phyloP scores from a whole-genome alignment of 2,888 invertebrate species.

The Agonopterix subpropinquella region DNA sequence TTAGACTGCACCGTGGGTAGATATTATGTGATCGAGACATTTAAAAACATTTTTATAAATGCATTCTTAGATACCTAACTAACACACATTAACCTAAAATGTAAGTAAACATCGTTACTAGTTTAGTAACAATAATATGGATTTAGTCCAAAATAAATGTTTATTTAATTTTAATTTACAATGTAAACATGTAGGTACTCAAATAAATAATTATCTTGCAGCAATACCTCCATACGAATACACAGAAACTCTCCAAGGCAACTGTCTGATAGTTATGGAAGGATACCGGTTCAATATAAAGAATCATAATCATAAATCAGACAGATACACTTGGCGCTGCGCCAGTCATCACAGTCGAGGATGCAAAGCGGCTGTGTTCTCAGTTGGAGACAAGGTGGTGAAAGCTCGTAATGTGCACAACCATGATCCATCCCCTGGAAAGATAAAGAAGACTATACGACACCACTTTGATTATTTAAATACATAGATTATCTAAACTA shows the following conservation, averaged over 20 bases:
- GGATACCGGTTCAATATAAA: conserved; percentile 23
- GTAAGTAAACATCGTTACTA: no score
- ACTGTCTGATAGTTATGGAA: conserved; percentile 17
- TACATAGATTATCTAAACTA: neutral
- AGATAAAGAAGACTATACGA: neutral
- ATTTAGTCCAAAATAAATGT: no score
- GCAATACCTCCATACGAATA: conserved; percentile 14
- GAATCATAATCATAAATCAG: conserved; percentile 8
- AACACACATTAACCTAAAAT: no score
- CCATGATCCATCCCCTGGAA: conserved; percentile 8
- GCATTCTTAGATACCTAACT: no score
- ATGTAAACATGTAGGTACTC: no score
- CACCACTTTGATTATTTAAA: neutral
- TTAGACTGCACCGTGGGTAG: no score
- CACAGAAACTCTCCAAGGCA: conserved; percentile 19
- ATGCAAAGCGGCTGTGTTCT: conserved; percentile 19
- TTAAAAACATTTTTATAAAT: no score
- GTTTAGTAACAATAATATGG: no score
- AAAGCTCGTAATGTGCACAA: conserved; percentile 17
- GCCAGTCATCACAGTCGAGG: conserved; percentile 13
- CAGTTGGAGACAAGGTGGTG: conserved; percentile 19
- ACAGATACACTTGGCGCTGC: conserved; percentile 17
- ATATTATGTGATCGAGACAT: no score
- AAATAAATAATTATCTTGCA: neutral
- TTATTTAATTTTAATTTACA: no score